Evolutionary conservation across 2,113 vertebrate genomes (phyloP), one percentile per base, ranked within the genome.

Genomic region (Perognathus longimembris): DNA sequence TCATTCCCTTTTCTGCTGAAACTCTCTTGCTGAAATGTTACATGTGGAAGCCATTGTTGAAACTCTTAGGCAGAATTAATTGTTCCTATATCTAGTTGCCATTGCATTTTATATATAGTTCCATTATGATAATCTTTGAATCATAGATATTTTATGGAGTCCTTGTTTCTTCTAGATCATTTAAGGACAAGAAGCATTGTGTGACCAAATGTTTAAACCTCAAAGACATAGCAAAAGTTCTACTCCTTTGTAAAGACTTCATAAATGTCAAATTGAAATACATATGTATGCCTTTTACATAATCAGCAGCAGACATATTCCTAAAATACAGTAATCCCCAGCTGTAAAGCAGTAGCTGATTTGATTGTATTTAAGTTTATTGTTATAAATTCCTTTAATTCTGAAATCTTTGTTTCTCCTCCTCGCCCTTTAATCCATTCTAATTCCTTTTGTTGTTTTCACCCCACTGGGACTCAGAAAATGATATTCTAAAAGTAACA

Each of bases 141-240:
- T 54, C 77, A 45, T 20, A 85, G 26, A 17, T 45, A 89, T 63
- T 91, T 88, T 28, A 36, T 50, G 40, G 12, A 73, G 15, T 77
- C 15, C 36, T 77, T 81, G 32, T 74, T 85, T 92, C 76, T 90
- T 89, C 14, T 67, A 30, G 40, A 74, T 73, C 63, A 81, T 73
- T 45, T 59, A 45, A 73, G 59, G 57, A 63, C 83, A 81, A n/a
- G 34, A 81, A n/a, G 34, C 3, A 40, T 64, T 17, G 0, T 86
- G 26, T 36, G 30, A 79, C 36, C 67, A 8, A 21, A 57, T 80
- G 32, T 85, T 75, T 89, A 80, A 79, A 66, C 61, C 15, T 42
- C 61, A 21, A 71, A 42, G 4, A 42, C 66, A 40, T 30, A 50
- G 22, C n/a, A 83, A 74, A 85, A 91, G 17, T 21, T 61, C 54